Base-by-base conservation (phyloP, 2,888 invertebrate species). In the Cylloceria caligata region DNA sequence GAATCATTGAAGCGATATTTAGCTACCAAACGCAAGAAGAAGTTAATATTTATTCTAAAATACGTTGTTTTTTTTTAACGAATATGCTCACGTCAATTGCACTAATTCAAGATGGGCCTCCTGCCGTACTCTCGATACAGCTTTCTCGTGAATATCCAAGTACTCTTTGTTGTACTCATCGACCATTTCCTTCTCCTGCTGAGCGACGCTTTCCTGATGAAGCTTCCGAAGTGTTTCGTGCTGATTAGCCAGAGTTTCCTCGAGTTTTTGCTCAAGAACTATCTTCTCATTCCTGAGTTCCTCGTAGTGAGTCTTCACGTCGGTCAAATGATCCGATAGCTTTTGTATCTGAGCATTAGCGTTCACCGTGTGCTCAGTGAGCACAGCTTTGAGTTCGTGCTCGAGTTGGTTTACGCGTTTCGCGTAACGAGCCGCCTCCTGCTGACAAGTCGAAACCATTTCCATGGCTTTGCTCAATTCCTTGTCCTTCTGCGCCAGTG, bases 401-500 rank as follows among this genome's bases (percentile, higher is more conserved):
- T 93, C 92, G 36, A 92, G 83, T 79, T 92, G 91, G 24, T 85
- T 88, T 11, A 88, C 88, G 57, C 91, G 90, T 78, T 91, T 89
- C 6, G 88, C 88, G 69, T 90, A 89, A 55, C 86, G 87, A 34
- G 88, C 79, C 19, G 88, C 89, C 83, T 92, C 89, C 73, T 89
- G 88, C 13, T 85, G 88, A 80, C 88, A 89, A n/a, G 87, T 86
- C 13, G 90, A 87, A 3, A 86, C 85, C 36, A 86, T 73, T 36
- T 73, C 81, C 62, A 85, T 79, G n/a, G 90, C 90, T 81, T 91
- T 90, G 1, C 88, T 86, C 3, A 91, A 76, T 64, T 93, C 92
- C 42, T 93, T 86, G 80, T 94, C 93, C 81, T 90, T 92, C 73
- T 92, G 91, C 0, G 88, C 85, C 3, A 93, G 80, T 39, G 87